Conservation (phyloP, 2,888 invertebrate genomes). For the Lycia hirtaria region DNA sequence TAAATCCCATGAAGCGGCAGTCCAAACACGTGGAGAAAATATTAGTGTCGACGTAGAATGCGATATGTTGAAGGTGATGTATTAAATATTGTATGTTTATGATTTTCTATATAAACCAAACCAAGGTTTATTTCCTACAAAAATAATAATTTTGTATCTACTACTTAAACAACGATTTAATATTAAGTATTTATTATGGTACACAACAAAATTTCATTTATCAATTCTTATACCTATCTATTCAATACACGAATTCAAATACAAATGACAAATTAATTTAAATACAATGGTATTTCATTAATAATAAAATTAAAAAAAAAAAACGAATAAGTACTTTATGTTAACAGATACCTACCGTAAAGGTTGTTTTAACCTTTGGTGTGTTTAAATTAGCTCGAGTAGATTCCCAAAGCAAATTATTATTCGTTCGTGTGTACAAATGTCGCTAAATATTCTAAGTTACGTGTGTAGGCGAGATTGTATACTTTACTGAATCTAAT, state of each 20-base stretch:
- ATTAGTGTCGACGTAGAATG: constrained; percentile 8
- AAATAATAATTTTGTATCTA: too few species aligned
- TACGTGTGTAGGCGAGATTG: not conserved
- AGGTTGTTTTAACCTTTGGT: too few species aligned
- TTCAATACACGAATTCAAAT: too few species aligned
- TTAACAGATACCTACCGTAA: too few species aligned
- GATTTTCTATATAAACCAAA: not conserved
- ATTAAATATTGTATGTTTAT: constrained; percentile 3
- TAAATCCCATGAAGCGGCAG: constrained; percentile 19
- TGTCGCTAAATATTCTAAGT: not conserved
- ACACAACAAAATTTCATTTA: too few species aligned
- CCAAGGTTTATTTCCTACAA: too few species aligned
- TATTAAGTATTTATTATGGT: too few species aligned
- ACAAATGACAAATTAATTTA: too few species aligned
- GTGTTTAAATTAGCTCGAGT: constrained; percentile 23
- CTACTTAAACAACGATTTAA: too few species aligned
- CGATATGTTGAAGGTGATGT: constrained; percentile 12
- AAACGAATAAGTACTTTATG: not conserved
- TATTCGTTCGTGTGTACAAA: not conserved
- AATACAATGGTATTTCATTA: too few species aligned
- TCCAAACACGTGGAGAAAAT: constrained; percentile 8
- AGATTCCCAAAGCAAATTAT: constrained; percentile 11
- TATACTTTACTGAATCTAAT: not conserved
- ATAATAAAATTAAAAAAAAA: too few species aligned
- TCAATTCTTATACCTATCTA: too few species aligned